Percentiles rank a stretch among this genome's conserved stretches.
Conservation (phyloP, 2,797 vertebrate genomes). For the Toxotes lorentzi region DNA sequence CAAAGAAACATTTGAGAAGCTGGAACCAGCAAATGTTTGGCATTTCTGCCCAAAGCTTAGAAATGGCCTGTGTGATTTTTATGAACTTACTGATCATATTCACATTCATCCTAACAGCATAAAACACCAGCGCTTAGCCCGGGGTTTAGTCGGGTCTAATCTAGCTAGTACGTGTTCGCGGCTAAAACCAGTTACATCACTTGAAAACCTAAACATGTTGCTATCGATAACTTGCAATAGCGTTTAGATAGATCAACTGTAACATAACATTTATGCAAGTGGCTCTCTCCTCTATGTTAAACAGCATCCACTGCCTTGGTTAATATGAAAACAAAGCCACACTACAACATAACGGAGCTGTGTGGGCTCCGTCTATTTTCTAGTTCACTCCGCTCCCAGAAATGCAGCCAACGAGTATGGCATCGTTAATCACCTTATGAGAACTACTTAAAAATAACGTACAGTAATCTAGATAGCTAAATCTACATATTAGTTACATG, state of each 20-base stretch:
- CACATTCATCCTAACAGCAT: neutral
- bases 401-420: neutral
- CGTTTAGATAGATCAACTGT: fast-evolving
- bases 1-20: neutral
- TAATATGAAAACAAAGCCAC: conserved; percentile 38
- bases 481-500: fast-evolving
- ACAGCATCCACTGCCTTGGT: neutral
- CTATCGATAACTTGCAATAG: neutral
- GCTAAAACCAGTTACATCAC: neutral
- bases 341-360: conserved; percentile 62
- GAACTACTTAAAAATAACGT: fast-evolving
- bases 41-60: no score
- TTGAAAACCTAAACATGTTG: no score
- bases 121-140: neutral
- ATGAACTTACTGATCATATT: neutral
- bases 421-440: neutral
- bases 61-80: neutral
- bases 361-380: conserved; percentile 65
- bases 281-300: neutral
- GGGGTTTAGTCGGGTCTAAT: neutral
- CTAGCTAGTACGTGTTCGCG: neutral
- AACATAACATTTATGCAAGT: neutral
- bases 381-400: neutral
- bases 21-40: neutral
- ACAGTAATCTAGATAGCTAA: fast-evolving